Base-by-base conservation (phyloP, 2,113 vertebrate genomes). In the Hirundichthys speculiger region DNA sequence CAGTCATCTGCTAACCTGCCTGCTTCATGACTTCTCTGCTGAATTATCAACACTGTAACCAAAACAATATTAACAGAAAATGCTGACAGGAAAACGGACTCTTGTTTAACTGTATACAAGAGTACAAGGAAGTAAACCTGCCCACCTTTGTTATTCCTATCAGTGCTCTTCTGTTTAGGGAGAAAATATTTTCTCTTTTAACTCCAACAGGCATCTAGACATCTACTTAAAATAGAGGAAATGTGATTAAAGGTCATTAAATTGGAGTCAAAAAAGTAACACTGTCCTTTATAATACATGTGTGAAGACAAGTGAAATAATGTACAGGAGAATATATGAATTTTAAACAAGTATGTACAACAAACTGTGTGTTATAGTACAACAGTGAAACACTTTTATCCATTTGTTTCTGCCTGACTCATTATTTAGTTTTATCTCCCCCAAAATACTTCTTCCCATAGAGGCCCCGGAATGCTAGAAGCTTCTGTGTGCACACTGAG, bases 311-410 rank as follows among this genome's bases (percentile, higher is more conserved):
- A 11, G 16, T 30, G 13, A 62, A 52, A 56, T 60, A 11, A 55
- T 45, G 41, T 24, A 49, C 24, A 55, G 2, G n/a, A 11, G 16
- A 61, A 27, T 49, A 15, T n/a, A 19, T 18, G 15, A 6, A 6
- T 50, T 73, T 80, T 20, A 60, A 49, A 79, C 54, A 78, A 15
- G 3, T 83, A 74, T 85, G 56, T 70, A 86, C 69, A 85, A 73
- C 40, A 76, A 52, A 39, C 41, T 18, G 15, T 25, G 41, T 54
- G 27, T 52, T 54, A 67, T 30, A 41, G 13, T n/a, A n/a, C n/a
- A n/a, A n/a, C n/a, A 20, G 55, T 76, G 50, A 83, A 77, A 84
- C 73, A 57, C 55, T 76, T 70, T 18, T 25, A 69, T 67, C 18
- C 18, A 45, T 9, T 19, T 45, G 15, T 45, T 45, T 18, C n/a